Evolutionary conservation across 64 coral and sea anemone species (phyloP).

Genomic region (Pocillopora damicornis): DNA sequence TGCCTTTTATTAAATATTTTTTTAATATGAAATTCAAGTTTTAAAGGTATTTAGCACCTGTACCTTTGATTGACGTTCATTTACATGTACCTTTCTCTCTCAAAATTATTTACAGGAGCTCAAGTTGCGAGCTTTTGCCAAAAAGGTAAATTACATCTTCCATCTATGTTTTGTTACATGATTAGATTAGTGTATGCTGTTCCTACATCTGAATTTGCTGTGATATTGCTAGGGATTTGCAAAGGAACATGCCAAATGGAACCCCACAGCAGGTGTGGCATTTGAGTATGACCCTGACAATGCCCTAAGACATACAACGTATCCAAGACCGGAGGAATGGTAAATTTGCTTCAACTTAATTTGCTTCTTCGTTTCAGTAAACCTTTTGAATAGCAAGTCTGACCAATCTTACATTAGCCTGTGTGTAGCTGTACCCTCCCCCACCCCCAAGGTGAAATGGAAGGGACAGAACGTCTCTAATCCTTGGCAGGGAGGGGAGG

Average conservation of each 20-base stretch:
- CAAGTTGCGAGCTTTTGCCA: conserved; percentile 88
- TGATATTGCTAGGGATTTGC: conserved; percentile 73
- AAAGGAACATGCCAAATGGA: conserved; percentile 99
- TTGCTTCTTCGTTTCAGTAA: no score
- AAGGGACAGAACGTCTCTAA: no score
- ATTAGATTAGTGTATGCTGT: neutral
- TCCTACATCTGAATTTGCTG: neutral
- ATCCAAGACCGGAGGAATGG: conserved; percentile 95
- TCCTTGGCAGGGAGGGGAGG: no score
- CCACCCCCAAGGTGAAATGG: no score
- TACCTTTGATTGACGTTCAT: neutral
- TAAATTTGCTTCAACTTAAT: neutral
- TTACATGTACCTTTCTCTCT: neutral
- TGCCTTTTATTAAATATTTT: no score
- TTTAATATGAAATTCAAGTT: no score
- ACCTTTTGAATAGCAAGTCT: no score
- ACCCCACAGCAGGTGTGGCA: conserved; percentile 89
- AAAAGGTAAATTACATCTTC: conserved; percentile 65
- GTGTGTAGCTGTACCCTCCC: no score
- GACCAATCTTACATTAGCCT: no score
- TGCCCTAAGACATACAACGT: conserved; percentile 91
- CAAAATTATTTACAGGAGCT: conserved; percentile 50
- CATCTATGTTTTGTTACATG: neutral
- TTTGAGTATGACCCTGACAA: conserved; percentile 99
- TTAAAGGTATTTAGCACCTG: neutral